phyloP scores from a whole-genome alignment of 2,888 invertebrate species.

The Rhaphigaster nebulosa region DNA sequence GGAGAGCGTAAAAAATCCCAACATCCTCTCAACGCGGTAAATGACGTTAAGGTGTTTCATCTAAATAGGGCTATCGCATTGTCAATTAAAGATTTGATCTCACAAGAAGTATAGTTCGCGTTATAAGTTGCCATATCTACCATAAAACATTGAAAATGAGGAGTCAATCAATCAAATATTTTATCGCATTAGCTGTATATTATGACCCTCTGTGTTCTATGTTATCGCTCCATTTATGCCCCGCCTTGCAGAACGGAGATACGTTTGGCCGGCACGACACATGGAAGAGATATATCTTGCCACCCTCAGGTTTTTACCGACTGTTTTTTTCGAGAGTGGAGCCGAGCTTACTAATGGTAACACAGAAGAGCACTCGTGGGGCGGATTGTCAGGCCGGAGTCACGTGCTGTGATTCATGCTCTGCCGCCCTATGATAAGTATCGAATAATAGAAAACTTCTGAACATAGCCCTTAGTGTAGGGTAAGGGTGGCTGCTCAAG shows the following conservation, averaged over 20 bases:
- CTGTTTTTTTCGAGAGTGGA: constrained; percentile 18
- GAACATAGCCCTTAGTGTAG: not conserved
- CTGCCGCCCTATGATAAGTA: constrained; percentile 16
- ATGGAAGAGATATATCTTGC: constrained; percentile 16
- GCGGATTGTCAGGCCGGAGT: not conserved
- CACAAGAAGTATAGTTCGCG: too few species aligned
- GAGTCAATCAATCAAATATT: not conserved
- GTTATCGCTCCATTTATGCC: constrained; percentile 23
- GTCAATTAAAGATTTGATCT: too few species aligned
- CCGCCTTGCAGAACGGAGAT: constrained; percentile 27
- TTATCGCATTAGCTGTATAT: not conserved
- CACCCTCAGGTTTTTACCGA: constrained; percentile 32
- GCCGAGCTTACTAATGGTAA: constrained; percentile 11
- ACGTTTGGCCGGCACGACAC: not conserved
- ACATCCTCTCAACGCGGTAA: too few species aligned
- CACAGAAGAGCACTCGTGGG: constrained; percentile 40
- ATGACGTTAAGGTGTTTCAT: too few species aligned
- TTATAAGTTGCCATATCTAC: not conserved
- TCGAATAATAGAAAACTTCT: constrained; percentile 22
- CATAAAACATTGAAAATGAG: not conserved
- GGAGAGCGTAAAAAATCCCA: too few species aligned
- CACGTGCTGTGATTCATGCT: constrained; percentile 17
- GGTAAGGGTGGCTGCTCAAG: not conserved
- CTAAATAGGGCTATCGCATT: too few species aligned
- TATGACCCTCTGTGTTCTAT: not conserved